A percentile compares a stretch with the other conserved stretches of the same genome.
Evolutionary conservation across 2,113 vertebrate species (phyloP).

Genomic region (Plestiodon gilberti): DNA sequence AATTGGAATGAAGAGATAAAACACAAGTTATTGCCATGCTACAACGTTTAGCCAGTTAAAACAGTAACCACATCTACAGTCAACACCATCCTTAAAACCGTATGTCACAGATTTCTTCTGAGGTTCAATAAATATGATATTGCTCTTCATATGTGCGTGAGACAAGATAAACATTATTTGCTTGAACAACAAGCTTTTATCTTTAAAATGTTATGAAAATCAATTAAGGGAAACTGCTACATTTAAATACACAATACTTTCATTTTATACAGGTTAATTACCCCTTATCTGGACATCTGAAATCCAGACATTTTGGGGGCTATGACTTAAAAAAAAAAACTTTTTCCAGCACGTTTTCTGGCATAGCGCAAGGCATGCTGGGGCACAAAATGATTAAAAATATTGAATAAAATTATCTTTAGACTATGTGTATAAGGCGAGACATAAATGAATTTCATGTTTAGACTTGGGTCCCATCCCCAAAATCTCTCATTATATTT

Average conservation of each 20-base stretch:
- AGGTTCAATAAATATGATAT: neutral
- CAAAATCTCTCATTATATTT: too few relatives aligned
- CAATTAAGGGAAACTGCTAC: neutral
- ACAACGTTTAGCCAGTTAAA: conserved; percentile 42
- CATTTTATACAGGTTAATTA: neutral
- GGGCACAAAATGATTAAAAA: too few relatives aligned
- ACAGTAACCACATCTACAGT: conserved; percentile 41
- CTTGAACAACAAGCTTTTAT: neutral
- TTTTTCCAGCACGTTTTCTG: too few relatives aligned
- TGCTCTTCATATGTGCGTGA: too few relatives aligned
- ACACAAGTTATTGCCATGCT: conserved; percentile 62
- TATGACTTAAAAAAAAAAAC: too few relatives aligned
- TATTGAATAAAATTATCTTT: too few relatives aligned
- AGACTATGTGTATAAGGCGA: too few relatives aligned
- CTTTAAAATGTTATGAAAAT: neutral
- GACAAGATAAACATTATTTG: neutral
- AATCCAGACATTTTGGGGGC: too few relatives aligned
- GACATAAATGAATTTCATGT: too few relatives aligned
- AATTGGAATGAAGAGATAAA: conserved; percentile 66
- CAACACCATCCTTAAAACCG: neutral
- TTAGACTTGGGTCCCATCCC: too few relatives aligned
- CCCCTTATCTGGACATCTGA: too few relatives aligned
- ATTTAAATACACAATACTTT: neutral
- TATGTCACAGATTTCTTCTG: neutral
- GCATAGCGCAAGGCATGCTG: too few relatives aligned